Conservation (phyloP, 2,888 invertebrate genomes). For the Pasiphila rectangulata region DNA sequence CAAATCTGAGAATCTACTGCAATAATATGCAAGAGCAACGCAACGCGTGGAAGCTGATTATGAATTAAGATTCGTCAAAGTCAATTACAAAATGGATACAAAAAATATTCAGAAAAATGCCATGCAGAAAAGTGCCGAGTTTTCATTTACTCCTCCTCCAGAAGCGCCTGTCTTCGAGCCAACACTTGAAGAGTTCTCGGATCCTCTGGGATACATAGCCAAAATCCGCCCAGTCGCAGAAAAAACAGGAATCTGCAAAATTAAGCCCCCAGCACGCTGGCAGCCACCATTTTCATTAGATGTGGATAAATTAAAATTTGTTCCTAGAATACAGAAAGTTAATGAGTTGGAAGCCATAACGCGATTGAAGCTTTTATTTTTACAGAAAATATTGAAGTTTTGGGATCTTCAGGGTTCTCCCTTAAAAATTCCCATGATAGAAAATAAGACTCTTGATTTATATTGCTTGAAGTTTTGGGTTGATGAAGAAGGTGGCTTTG, state of each 20-base stretch:
- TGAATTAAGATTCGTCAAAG: too few species aligned
- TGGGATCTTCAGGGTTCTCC: conserved; percentile 86
- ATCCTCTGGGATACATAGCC: conserved; percentile 86
- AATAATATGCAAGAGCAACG: conserved; percentile 7
- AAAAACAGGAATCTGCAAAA: conserved; percentile 88
- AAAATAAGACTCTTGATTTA: conserved; percentile 85
- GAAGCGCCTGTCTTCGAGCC: conserved; percentile 87
- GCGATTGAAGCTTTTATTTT: conserved; percentile 86
- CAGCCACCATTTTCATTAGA: conserved; percentile 90
- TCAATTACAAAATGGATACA: conserved; percentile 76
- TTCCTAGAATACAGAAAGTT: conserved; percentile 77
- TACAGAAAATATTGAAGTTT: conserved; percentile 86
- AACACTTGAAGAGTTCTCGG: conserved; percentile 86
- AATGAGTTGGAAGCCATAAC: conserved; percentile 85
- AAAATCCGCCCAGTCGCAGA: conserved; percentile 87
- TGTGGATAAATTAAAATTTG: conserved; percentile 82
- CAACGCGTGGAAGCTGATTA: too few species aligned
- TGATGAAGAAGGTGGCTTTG: conserved; percentile 81
- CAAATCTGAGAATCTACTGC: conserved; percentile 6
- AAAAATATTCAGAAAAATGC: conserved; percentile 78
- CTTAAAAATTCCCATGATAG: conserved; percentile 84
- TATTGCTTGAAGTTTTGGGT: conserved; percentile 84
- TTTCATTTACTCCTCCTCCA: conserved; percentile 77
- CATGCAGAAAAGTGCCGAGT: conserved; percentile 76
- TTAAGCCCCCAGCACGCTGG: conserved; percentile 87